Conservation (phyloP, 2,113 vertebrate species). For the Bubalus kerabau region DNA sequence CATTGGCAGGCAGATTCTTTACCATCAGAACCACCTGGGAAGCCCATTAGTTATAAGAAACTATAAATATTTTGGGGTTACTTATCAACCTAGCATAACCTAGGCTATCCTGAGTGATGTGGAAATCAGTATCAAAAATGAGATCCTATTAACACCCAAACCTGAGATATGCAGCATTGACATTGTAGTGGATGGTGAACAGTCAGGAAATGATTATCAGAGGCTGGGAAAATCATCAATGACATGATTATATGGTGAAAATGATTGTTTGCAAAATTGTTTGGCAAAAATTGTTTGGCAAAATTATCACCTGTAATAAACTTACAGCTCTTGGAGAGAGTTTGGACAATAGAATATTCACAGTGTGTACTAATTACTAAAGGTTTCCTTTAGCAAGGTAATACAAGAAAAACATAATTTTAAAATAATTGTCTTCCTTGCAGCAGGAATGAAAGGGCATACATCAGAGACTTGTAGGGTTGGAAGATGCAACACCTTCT, state of each 20-base stretch:
- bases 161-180: background rate
- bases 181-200: background rate
- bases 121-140: background rate
- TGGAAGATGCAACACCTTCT: background rate
- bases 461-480: background rate
- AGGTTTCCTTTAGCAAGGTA: background rate
- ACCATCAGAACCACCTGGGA: background rate
- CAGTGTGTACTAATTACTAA: background rate
- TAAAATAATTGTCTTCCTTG: background rate
- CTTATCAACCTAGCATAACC: background rate
- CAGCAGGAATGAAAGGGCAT: background rate
- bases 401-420: background rate
- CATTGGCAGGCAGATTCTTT: background rate
- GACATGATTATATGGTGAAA: background rate
- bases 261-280: no score
- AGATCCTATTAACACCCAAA: background rate
- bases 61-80: background rate
- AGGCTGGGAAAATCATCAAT: background rate
- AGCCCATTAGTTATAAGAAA: background rate
- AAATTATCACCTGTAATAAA: background rate
- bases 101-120: background rate
- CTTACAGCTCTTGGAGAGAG: background rate
- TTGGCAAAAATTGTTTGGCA: background rate
- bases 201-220: background rate
- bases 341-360: background rate